Conservation (phyloP, 2,113 vertebrate species). For the Tetrao urogallus region DNA sequence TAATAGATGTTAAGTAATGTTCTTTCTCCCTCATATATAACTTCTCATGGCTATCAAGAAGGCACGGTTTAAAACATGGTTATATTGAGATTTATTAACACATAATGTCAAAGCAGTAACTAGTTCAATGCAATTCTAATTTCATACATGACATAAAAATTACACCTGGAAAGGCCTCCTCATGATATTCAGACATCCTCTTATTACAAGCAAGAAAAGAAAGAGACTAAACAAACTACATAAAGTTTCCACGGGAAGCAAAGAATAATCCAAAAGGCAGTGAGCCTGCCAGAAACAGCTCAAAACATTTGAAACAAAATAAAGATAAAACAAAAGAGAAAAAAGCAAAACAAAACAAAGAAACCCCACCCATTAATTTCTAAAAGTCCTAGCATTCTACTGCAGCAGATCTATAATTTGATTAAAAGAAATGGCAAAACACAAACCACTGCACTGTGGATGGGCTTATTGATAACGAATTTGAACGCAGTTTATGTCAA, state of each 20-base stretch:
- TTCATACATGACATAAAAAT: neutral
- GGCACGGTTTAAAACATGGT: neutral
- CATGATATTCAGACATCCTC: neutral
- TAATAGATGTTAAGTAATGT: neutral
- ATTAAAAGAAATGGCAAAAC: neutral
- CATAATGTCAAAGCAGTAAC: neutral
- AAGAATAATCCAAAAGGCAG: constrained; percentile 30
- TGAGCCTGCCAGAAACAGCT: constrained; percentile 21
- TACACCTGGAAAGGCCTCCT: neutral
- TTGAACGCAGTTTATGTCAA: neutral
- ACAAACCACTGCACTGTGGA: neutral
- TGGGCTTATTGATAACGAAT: neutral
- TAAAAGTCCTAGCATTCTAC: neutral
- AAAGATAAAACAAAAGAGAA: constrained; percentile 1
- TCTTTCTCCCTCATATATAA: neutral
- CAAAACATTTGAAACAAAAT: neutral
- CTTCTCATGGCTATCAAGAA: neutral
- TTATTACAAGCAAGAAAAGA: constrained; percentile 8
- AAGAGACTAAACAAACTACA: constrained; percentile 9
- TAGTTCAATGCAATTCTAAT: neutral
- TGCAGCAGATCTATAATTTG: neutral
- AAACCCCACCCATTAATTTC: neutral
- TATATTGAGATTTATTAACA: neutral
- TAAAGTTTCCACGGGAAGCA: constrained; percentile 53
- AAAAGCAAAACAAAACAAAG: neutral